phyloP scores from a whole-genome alignment of 2,113 vertebrate species.

The Perccottus glenii region DNA sequence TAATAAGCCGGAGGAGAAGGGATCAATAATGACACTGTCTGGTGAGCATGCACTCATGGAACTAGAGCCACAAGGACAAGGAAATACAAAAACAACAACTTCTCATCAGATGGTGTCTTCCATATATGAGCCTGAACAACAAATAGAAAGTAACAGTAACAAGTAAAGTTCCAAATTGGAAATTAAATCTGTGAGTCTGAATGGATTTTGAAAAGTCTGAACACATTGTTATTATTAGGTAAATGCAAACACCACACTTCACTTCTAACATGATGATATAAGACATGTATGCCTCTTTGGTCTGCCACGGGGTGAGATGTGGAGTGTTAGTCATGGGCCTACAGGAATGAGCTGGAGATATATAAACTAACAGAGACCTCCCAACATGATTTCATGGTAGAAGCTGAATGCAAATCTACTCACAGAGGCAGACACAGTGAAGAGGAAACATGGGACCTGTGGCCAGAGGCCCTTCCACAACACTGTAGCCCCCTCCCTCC shows the following conservation, averaged over 20 bases:
- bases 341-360: not conserved
- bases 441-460: conserved; percentile 59
- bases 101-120: too few relatives aligned
- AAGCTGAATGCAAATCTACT: conserved; percentile 59
- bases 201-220: too few relatives aligned
- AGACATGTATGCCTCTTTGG: too few relatives aligned
- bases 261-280: too few relatives aligned
- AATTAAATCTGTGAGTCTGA: too few relatives aligned
- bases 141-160: too few relatives aligned
- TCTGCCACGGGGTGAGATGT: not conserved
- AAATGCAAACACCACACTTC: too few relatives aligned
- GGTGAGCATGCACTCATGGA: conserved; percentile 38
- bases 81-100: conserved; percentile 21
- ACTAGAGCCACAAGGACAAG: conserved; percentile 10
- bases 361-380: not conserved
- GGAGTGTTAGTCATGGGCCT: not conserved
- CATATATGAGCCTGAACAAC: too few relatives aligned
- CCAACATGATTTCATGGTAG: conserved; percentile 20
- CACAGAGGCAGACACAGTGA: conserved; percentile 28
- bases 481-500: conserved; percentile 53
- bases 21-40: conserved; percentile 52
- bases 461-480: conserved; percentile 65
- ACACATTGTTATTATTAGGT: too few relatives aligned
- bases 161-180: too few relatives aligned
- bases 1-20: conserved; percentile 14